Percentiles rank a stretch among this genome's conserved stretches.
Evolutionary conservation across 2,113 vertebrate genomes (phyloP).

Genomic region (Cyprinus carpio): DNA sequence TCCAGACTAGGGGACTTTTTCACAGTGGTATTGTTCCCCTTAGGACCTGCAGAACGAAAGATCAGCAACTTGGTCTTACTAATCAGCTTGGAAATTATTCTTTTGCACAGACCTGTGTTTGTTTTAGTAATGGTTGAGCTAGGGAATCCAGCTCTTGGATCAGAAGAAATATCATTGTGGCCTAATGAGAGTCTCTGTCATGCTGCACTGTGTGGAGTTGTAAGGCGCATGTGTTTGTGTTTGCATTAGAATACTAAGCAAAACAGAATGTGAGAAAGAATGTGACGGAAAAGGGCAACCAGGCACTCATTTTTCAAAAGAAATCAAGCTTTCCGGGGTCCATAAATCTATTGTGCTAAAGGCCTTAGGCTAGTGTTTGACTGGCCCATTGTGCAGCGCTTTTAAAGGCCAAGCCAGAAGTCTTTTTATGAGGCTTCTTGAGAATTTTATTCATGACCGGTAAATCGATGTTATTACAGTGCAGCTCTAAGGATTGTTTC

Average conservation of each 20-base stretch:
- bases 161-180: background rate
- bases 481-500: slow-evolving; percentile 49
- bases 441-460: slow-evolving; percentile 53
- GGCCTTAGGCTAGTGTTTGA: slow-evolving; percentile 47
- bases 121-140: background rate
- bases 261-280: slow-evolving; percentile 57
- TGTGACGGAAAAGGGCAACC: slow-evolving; percentile 52
- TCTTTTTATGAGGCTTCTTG: slow-evolving; percentile 56
- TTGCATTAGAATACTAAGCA: slow-evolving; percentile 62
- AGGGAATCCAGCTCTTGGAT: background rate
- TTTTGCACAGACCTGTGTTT: slow-evolving; percentile 11
- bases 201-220: background rate
- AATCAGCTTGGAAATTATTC: slow-evolving; percentile 39
- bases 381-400: slow-evolving; percentile 59
- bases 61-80: slow-evolving; percentile 38
- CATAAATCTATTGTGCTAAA: slow-evolving; percentile 62
- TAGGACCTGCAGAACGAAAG: slow-evolving; percentile 46
- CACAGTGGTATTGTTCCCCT: slow-evolving; percentile 82
- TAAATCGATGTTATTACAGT: slow-evolving; percentile 64
- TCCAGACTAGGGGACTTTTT: slow-evolving; percentile 76
- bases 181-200: slow-evolving; percentile 23
- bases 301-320: slow-evolving; percentile 55
- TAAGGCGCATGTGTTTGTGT: slow-evolving; percentile 27
- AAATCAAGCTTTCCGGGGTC: slow-evolving; percentile 37
- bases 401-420: slow-evolving; percentile 55